Conservation (phyloP, 1,140 invertebrate species). For the Calephelis nemesis region DNA sequence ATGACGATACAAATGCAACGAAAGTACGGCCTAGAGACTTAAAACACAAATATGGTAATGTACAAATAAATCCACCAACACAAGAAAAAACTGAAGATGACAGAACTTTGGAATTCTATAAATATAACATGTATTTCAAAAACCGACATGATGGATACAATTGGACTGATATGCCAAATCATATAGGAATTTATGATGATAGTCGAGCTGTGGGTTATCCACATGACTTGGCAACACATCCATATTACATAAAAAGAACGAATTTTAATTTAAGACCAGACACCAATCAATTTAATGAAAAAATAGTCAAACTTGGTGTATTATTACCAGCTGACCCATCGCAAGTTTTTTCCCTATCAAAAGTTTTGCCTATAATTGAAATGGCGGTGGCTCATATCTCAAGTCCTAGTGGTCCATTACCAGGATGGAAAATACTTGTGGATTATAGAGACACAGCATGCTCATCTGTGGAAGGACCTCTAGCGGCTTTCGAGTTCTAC, state of each 20-base stretch:
- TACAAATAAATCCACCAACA: constrained; percentile 37
- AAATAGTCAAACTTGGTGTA: constrained; percentile 82
- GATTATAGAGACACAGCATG: constrained; percentile 88
- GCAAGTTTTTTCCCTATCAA: constrained; percentile 84
- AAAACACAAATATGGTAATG: constrained; percentile 31
- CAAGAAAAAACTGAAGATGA: constrained; percentile 39
- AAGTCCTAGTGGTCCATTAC: constrained; percentile 80
- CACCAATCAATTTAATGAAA: constrained; percentile 51
- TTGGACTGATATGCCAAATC: constrained; percentile 18
- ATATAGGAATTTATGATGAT: constrained; percentile 75
- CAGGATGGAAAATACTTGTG: constrained; percentile 84
- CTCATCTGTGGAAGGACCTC: constrained; percentile 87
- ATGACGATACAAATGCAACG: constrained; percentile 25
- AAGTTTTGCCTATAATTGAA: constrained; percentile 86
- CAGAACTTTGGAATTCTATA: constrained; percentile 40
- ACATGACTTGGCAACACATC: constrained; percentile 52
- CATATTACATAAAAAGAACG: constrained; percentile 65
- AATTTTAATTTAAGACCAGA: constrained; percentile 63
- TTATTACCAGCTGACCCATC: constrained; percentile 83
- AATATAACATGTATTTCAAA: constrained; percentile 53
- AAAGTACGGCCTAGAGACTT: constrained; percentile 30
- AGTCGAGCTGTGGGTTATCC: constrained; percentile 73
- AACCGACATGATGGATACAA: constrained; percentile 40
- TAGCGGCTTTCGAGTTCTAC: constrained; percentile 90
- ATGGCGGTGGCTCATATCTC: constrained; percentile 85